Evolutionary conservation across 2,113 vertebrate genomes (phyloP).

Genomic region (Rynchops niger): DNA sequence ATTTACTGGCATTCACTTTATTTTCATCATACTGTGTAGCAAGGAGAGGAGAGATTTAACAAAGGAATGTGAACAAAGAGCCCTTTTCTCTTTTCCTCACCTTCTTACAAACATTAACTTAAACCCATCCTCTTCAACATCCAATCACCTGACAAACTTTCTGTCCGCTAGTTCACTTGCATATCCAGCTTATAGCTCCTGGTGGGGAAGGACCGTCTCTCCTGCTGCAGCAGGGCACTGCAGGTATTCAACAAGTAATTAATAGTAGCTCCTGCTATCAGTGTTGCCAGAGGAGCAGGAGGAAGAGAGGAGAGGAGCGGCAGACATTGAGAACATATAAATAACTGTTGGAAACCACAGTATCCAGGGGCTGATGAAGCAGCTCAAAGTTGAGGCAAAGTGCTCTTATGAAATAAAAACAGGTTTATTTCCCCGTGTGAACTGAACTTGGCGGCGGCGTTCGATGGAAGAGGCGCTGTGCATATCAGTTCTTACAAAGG

Average conservation of each 20-base stretch:
- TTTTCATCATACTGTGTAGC: background rate
- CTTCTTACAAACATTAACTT: background rate
- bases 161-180: fast-evolving
- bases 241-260: background rate
- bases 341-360: background rate
- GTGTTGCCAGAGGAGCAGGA: background rate
- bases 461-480: background rate
- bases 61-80: background rate
- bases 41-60: background rate
- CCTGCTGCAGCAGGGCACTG: background rate
- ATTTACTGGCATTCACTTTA: background rate
- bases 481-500: fast-evolving
- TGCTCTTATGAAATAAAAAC: background rate
- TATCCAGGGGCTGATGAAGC: background rate
- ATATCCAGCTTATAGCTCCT: background rate
- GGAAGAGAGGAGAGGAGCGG: background rate
- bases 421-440: background rate
- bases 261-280: background rate
- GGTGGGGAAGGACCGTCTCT: background rate
- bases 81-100: background rate
- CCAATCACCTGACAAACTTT: background rate
- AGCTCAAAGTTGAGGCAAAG: background rate
- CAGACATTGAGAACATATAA: background rate
- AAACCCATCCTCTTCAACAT: background rate
- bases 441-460: background rate